Conservation (phyloP, 2,888 invertebrate species). For the Sminthurides aquaticus region DNA sequence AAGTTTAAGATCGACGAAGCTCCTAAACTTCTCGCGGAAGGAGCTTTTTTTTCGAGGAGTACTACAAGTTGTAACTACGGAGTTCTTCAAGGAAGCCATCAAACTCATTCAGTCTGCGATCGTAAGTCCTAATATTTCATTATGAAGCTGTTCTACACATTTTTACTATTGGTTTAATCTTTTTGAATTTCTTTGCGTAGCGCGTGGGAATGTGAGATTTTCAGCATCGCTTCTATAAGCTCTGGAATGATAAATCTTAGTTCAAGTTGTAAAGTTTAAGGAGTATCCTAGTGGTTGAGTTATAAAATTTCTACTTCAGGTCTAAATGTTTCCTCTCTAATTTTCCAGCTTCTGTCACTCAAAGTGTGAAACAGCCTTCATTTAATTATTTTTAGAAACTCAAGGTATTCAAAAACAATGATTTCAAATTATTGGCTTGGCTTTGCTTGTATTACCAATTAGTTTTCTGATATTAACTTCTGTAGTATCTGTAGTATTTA, state of each 20-base stretch:
- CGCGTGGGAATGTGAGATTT: too few relatives aligned
- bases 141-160: background rate
- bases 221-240: too few relatives aligned
- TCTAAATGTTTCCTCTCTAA: slow-evolving; percentile 7
- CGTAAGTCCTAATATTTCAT: slow-evolving; percentile 15
- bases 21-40: too few relatives aligned
- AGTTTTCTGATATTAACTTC: too few relatives aligned
- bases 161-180: slow-evolving; percentile 2
- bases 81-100: slow-evolving; percentile 23
- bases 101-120: slow-evolving; percentile 19
- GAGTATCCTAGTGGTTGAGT: too few relatives aligned
- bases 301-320: background rate
- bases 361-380: background rate
- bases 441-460: too few relatives aligned
- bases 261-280: too few relatives aligned
- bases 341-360: background rate
- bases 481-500: too few relatives aligned
- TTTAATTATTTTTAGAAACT: background rate
- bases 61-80: slow-evolving; percentile 12
- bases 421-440: background rate
- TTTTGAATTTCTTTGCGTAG: too few relatives aligned
- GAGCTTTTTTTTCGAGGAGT: too few relatives aligned
- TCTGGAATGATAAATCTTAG: too few relatives aligned
- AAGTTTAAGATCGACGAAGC: too few relatives aligned
- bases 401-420: background rate